Evolutionary conservation across 2,113 vertebrate genomes (phyloP).

Genomic region (Laticauda laticaudata): DNA sequence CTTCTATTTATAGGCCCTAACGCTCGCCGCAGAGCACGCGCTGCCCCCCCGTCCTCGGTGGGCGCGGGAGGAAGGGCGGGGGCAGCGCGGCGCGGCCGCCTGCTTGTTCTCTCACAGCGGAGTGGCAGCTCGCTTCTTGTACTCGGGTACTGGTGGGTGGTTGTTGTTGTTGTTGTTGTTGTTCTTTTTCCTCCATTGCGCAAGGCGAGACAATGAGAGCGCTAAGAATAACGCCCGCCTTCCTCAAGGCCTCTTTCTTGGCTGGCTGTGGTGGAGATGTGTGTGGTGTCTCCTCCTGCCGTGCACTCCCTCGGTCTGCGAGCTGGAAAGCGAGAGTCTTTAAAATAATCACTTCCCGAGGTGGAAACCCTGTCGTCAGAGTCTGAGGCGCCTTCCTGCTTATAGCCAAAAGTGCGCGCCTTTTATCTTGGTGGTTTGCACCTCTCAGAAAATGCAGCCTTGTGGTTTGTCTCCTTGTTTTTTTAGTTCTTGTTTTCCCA

Average conservation of each 20-base stretch:
- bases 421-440: background rate
- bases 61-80: background rate
- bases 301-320: background rate
- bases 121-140: background rate
- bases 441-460: background rate
- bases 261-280: background rate
- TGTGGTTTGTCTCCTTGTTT: background rate
- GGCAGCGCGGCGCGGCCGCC: background rate
- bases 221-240: background rate
- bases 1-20: constrained; percentile 76
- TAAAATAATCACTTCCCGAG: background rate
- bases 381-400: background rate
- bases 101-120: background rate
- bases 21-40: constrained; percentile 57
- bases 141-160: background rate
- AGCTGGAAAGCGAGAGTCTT: background rate
- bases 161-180: no score
- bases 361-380: background rate
- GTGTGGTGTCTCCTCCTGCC: background rate
- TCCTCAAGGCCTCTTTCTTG: background rate
- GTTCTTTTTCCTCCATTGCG: background rate
- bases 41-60: constrained; percentile 17
- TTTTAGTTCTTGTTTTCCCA: background rate
- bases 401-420: background rate
- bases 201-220: background rate